Conservation (phyloP, 2,113 vertebrate species). For the Eidolon helvum region DNA sequence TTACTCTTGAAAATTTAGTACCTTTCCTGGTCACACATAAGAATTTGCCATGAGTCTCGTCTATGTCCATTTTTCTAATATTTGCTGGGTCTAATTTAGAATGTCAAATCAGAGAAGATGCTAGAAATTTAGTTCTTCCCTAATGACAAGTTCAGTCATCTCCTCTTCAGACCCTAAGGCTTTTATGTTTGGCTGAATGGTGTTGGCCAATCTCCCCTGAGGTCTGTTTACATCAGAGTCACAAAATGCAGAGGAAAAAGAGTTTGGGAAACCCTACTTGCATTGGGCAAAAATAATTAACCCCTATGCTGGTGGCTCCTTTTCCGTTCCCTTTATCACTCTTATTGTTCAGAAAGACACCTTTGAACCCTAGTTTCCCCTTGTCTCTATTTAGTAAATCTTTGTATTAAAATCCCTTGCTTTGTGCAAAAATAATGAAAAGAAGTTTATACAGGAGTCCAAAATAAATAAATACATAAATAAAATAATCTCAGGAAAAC, state of each 20-base stretch:
- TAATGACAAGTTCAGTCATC: neutral
- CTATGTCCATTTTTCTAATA: neutral
- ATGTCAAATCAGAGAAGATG: neutral
- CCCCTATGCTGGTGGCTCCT: neutral
- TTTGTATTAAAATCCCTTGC: neutral
- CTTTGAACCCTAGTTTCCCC: neutral
- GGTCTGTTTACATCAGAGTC: neutral
- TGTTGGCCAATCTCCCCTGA: neutral
- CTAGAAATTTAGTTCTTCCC: neutral
- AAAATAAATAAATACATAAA: too few species aligned
- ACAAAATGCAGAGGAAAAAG: neutral
- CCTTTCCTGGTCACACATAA: neutral
- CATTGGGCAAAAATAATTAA: neutral
- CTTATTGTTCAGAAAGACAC: neutral
- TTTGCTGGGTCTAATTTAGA: neutral
- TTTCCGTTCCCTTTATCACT: neutral
- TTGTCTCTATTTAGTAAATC: neutral
- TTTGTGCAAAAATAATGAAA: slow-evolving; percentile 29
- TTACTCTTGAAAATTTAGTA: neutral
- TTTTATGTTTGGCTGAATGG: neutral
- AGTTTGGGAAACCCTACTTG: neutral
- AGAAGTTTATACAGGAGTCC: neutral
- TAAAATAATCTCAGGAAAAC: neutral
- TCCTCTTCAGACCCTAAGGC: neutral
- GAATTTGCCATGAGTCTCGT: neutral